Evolutionary conservation across 1,140 invertebrate genomes (phyloP), one percentile per base, ranked within the genome.

Genomic region (Leucophenga varia): DNA sequence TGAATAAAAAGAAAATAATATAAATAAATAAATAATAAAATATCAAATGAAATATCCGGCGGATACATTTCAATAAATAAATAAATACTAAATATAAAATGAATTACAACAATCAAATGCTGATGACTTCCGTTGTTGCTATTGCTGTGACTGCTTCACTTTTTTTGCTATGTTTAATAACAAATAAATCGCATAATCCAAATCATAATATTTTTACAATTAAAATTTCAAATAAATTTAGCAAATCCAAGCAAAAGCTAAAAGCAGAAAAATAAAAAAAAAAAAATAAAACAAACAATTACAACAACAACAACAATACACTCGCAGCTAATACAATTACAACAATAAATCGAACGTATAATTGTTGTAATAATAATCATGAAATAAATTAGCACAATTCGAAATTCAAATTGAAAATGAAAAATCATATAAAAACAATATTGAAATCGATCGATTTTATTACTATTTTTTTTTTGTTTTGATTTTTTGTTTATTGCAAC

Each of bases 151-250:
- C n/a, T n/a, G n/a, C n/a, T n/a, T n/a, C n/a, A n/a, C n/a, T n/a
- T n/a, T n/a, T n/a, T n/a, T n/a, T n/a, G n/a, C n/a, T n/a, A n/a
- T 61, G 65, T 63, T 70, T 63, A 63, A 70, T 65, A 70, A 70
- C 65, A 70, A 70, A 70, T 70, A 70, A 70, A 70, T 70, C 65
- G 67, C 65, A 70, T 70, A 70, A 70, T 70, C 65, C 52, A 40
- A 55, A 58, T 47, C 58, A 70, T 53, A 70, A 70, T 70, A 70
- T 70, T 70, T 57, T 41, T 51, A 59, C 65, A 70, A 70, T 70
- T 70, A 70, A 70, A 70, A 70, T 70, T 68, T 65, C 65, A 70
- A 70, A 70, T 65, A 70, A 64, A 65, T 70, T 70, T 65, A 63
- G 56, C 54, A 59, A 69, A 61, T 55, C 14, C 31, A 44, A 36